Conservation (phyloP, 2,888 invertebrate species). For the Aproaerema taeniolella region DNA sequence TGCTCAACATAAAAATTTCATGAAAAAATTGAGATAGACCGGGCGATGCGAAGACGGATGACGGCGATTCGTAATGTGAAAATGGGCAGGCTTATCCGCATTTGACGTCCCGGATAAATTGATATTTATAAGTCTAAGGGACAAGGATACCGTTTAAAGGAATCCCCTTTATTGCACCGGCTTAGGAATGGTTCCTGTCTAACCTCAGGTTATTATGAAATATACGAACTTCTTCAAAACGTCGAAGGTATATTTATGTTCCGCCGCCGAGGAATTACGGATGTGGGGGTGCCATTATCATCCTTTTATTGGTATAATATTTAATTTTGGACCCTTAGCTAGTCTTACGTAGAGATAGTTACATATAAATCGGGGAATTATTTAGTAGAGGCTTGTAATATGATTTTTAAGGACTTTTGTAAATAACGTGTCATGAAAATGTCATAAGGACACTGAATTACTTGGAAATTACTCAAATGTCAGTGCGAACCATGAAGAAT, state of each 20-base stretch:
- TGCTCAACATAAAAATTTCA: conserved; percentile 33
- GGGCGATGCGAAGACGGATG: conserved; percentile 45
- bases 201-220: conserved; percentile 69
- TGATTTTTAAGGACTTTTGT: not conserved
- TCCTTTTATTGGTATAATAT: conserved; percentile 77
- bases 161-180: conserved; percentile 74
- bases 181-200: conserved; percentile 66
- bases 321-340: conserved; percentile 70
- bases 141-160: conserved; percentile 68
- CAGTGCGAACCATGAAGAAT: too few relatives aligned
- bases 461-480: too few relatives aligned
- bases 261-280: conserved; percentile 65
- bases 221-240: conserved; percentile 66
- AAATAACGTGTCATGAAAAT: conserved; percentile 6
- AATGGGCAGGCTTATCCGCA: conserved; percentile 61
- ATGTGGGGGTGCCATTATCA: conserved; percentile 69
- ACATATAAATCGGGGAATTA: conserved; percentile 70
- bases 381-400: conserved; percentile 35
- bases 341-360: conserved; percentile 41
- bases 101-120: conserved; percentile 74
- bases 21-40: conserved; percentile 52
- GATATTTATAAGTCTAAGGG: conserved; percentile 75
- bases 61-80: conserved; percentile 61
- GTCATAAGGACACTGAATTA: not conserved
- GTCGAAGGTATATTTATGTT: conserved; percentile 75